These are phyloP conservation scores for Tetanocera ferruginea DNA, from an alignment of 2,888 invertebrate species.

Conservation along the genomic window DNA sequence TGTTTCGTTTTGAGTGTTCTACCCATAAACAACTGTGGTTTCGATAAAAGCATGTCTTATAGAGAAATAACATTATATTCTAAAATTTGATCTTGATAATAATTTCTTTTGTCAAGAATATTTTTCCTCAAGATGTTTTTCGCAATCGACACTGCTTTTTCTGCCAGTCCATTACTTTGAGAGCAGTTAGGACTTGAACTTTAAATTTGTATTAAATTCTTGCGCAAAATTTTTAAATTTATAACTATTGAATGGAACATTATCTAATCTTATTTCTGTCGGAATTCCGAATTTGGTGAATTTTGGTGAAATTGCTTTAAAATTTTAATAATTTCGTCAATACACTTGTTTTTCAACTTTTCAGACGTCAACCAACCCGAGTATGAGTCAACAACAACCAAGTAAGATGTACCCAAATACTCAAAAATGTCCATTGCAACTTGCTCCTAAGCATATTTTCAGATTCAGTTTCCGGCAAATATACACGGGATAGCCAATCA, in stretches of 20 bases:
- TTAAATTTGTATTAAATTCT: neutral
- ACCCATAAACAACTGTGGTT: slow-evolving; percentile 27
- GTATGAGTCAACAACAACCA: slow-evolving; percentile 30
- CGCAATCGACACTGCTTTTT: slow-evolving; percentile 28
- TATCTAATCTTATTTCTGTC: slow-evolving; percentile 15
- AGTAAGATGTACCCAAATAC: slow-evolving; percentile 8
- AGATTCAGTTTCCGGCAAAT: no score
- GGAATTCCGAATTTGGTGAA: slow-evolving; percentile 11
- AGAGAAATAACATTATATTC: slow-evolving; percentile 24
- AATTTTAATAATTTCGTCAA: neutral
- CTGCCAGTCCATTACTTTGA: slow-evolving; percentile 28
- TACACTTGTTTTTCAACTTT: no score
- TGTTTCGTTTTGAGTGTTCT: slow-evolving; percentile 25
- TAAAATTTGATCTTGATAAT: no score
- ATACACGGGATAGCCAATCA: no score
- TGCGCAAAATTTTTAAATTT: slow-evolving; percentile 4
- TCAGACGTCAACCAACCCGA: slow-evolving; percentile 9
- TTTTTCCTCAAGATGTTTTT: slow-evolving; percentile 11
- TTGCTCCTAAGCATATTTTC: slow-evolving; percentile 13
- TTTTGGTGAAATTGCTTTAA: slow-evolving; percentile 7
- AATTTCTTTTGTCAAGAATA: slow-evolving; percentile 3
- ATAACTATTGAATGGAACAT: slow-evolving; percentile 19
- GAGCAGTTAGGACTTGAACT: slow-evolving; percentile 18
- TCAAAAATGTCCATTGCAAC: slow-evolving; percentile 28
- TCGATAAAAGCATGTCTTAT: slow-evolving; percentile 7